These are phyloP conservation scores for Phylloscopus trochiloides DNA, from an alignment of 2,113 vertebrate genomes.

Conservation along the genomic window DNA sequence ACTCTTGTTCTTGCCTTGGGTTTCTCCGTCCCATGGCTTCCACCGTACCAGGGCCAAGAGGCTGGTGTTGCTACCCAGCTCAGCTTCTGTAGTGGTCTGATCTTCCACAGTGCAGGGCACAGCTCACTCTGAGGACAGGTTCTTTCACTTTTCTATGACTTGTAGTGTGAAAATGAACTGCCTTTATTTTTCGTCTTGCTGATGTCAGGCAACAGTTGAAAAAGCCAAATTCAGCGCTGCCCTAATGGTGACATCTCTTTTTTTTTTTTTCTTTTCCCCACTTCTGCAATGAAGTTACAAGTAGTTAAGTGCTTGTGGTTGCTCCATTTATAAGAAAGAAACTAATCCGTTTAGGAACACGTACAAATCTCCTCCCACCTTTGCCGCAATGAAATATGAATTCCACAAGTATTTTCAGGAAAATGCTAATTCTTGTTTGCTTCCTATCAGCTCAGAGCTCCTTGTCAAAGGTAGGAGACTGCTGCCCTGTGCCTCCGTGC, in stretches of 20 bases:
- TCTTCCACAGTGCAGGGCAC: not conserved
- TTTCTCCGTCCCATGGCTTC: not conserved
- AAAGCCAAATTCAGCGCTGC: not conserved
- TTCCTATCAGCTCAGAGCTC: not conserved
- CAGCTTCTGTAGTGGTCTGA: not conserved
- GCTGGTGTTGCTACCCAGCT: not conserved
- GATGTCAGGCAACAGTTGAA: not conserved
- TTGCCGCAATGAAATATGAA: not conserved
- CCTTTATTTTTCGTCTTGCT: not conserved
- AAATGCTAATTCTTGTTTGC: not conserved
- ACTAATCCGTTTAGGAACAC: not conserved
- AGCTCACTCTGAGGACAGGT: not conserved
- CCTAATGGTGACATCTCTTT: not conserved
- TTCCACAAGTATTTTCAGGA: not conserved
- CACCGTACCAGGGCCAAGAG: not conserved
- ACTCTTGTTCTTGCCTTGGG: too few relatives aligned
- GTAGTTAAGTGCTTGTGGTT: not conserved
- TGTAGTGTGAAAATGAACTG: not conserved
- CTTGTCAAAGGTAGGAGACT: not conserved
- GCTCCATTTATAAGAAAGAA: not conserved
- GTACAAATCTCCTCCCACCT: not conserved
- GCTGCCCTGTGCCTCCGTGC: not conserved
- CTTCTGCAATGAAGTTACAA: not conserved
- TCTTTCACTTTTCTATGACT: not conserved
- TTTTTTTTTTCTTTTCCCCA: not conserved